Conservation (phyloP, 2,888 invertebrate genomes). For the Calameuta filiformis region DNA sequence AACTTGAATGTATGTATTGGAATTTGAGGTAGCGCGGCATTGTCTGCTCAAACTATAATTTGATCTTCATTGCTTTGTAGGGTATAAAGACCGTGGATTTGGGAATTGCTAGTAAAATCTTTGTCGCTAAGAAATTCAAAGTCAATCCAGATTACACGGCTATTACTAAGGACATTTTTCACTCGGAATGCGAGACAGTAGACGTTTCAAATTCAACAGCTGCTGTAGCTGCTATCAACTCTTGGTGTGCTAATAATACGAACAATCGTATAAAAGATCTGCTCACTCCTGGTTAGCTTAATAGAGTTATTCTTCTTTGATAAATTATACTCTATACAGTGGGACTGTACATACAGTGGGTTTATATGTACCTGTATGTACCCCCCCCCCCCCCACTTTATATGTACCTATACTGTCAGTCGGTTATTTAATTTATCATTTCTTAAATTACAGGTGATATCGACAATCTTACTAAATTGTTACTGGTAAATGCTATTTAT, state of each 20-base stretch:
- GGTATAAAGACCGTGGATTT: conserved; percentile 70
- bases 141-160: conserved; percentile 70
- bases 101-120: conserved; percentile 80
- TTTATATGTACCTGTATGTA: too few species aligned
- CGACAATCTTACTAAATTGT: conserved; percentile 71
- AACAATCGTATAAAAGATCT: conserved; percentile 84
- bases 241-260: conserved; percentile 84
- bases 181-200: conserved; percentile 73
- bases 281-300: conserved; percentile 67
- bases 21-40: neutral
- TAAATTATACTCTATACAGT: neutral
- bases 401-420: neutral
- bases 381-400: too few species aligned
- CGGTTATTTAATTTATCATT: neutral
- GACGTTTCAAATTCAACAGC: conserved; percentile 70
- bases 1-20: conserved; percentile 42
- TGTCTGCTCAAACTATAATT: neutral
- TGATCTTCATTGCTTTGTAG: conserved; percentile 34
- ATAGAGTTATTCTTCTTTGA: conserved; percentile 6
- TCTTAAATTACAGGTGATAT: conserved; percentile 66
- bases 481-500: conserved; percentile 87
- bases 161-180: conserved; percentile 73
- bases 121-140: conserved; percentile 68
- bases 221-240: conserved; percentile 74
- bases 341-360: too few species aligned